These are phyloP conservation scores for Synchiropus splendidus DNA, from an alignment of 2,113 vertebrate genomes.

Conservation along the genomic window DNA sequence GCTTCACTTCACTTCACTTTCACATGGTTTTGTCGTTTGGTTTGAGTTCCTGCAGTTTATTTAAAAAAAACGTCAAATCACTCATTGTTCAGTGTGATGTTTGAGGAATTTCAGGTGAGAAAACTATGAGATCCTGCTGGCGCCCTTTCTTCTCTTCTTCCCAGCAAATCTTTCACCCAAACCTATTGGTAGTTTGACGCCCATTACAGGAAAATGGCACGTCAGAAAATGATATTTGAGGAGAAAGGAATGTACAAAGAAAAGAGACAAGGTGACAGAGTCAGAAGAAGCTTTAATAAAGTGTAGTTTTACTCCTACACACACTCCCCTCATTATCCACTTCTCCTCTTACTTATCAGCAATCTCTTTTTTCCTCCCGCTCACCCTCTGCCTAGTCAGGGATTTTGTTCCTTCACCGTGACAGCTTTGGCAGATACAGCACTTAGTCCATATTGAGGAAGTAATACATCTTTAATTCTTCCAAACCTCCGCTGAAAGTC, in stretches of 20 bases:
- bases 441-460: slow-evolving; percentile 41
- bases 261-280: slow-evolving; percentile 8
- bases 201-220: too few relatives aligned
- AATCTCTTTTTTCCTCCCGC: slow-evolving; percentile 3
- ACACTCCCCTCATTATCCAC: slow-evolving; percentile 6
- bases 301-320: background rate
- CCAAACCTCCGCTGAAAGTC: slow-evolving; percentile 7
- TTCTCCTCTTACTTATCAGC: slow-evolving; percentile 14
- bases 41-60: too few relatives aligned
- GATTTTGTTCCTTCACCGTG: slow-evolving; percentile 39
- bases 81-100: too few relatives aligned
- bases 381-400: slow-evolving; percentile 22
- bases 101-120: too few relatives aligned
- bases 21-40: too few relatives aligned
- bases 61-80: too few relatives aligned
- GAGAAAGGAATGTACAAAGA: slow-evolving; percentile 14
- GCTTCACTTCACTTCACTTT: too few relatives aligned
- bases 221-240: background rate
- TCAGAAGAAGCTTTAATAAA: slow-evolving; percentile 9
- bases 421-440: slow-evolving; percentile 38
- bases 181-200: too few relatives aligned
- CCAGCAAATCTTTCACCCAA: too few relatives aligned
- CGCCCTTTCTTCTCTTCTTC: too few relatives aligned
- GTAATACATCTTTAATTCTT: slow-evolving; percentile 36
- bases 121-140: too few relatives aligned